Base-by-base conservation (phyloP, 1,140 invertebrate species). In the Babylonia areolata region DNA sequence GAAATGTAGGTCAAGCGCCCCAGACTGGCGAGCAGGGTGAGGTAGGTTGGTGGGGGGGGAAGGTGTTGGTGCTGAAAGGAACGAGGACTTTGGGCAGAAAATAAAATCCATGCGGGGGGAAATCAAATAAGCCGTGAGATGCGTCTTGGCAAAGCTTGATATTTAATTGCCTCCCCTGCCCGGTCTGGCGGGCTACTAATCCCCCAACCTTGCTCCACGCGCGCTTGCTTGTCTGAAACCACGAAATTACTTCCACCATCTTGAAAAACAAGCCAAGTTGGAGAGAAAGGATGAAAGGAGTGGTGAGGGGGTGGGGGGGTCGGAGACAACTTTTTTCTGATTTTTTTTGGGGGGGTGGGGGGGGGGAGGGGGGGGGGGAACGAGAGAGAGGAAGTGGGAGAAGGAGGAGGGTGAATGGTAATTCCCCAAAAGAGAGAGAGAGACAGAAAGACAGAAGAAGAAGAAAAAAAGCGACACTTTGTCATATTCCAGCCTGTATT, bases 101-200 rank as follows among this genome's bases (percentile, higher is more conserved):
- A 73, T 46, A 75, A 84, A 84, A 84, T 84, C 39, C 39, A 73
- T 84, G 35, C 64, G 64, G 11, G 64, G 11, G 11, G 82, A 84
- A 84, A 84, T 84, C 82, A 84, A 84, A 84, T 84, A 84, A 84
- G 54, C 82, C 64, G 64, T 84, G 69, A 84, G 82, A 73, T 73
- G 69, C n/a, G 40, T 69, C 37, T 37, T 46, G 64, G 82, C 69
- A 33, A 73, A 40, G 37, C 69, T 46, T 40, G 82, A 84, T 84
- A 84, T 84, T 84, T 73, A 84, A 84, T 84, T 84, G 82, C 82
- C 82, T 84, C 28, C 58, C 58, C 28, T 64, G 28, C 58, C 58
- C 58, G 15, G 58, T 64, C 58, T 64, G 58, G 58, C 17, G 15
- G 58, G 28, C 58, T 64, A 23, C 58, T 64, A 64, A 64, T 64